A percentile compares a stretch with the other conserved stretches of the same genome.
phyloP scores from a whole-genome alignment of 2,113 vertebrate genomes.

The Lepus americanus region DNA sequence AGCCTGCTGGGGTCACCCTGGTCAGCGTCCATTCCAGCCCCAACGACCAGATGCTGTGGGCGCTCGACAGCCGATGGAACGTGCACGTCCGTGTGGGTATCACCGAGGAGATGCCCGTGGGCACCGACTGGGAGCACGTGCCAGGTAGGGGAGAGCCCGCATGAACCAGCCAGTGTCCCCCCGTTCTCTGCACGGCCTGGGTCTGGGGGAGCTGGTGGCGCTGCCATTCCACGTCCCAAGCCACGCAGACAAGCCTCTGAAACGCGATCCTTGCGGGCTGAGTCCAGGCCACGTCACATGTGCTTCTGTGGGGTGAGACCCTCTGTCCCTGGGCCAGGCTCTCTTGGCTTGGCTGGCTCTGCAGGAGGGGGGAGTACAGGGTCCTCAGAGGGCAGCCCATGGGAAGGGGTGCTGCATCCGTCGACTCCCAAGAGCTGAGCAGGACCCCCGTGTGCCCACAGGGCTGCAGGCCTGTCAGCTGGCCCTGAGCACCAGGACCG shows the following conservation, averaged over 20 bases:
- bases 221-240: too few species aligned
- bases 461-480: conserved; percentile 95
- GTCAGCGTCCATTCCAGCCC: conserved; percentile 93
- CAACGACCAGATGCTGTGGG: conserved; percentile 96
- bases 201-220: too few species aligned
- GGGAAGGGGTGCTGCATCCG: background rate
- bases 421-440: background rate
- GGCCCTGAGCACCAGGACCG: conserved; percentile 92
- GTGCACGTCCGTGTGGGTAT: conserved; percentile 94
- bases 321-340: background rate
- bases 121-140: conserved; percentile 96
- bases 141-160: conserved; percentile 90
- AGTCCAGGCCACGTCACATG: background rate
- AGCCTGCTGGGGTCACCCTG: conserved; percentile 95
- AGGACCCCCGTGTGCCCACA: conserved; percentile 71
- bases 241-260: too few species aligned
- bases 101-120: conserved; percentile 98
- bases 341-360: accelerated
- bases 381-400: accelerated
- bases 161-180: too few species aligned
- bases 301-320: accelerated
- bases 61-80: conserved; percentile 93
- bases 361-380: accelerated
- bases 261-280: accelerated
- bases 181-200: too few species aligned